Base-by-base conservation (phyloP, 2,888 invertebrate genomes). In the Tupiocoris notatus region DNA sequence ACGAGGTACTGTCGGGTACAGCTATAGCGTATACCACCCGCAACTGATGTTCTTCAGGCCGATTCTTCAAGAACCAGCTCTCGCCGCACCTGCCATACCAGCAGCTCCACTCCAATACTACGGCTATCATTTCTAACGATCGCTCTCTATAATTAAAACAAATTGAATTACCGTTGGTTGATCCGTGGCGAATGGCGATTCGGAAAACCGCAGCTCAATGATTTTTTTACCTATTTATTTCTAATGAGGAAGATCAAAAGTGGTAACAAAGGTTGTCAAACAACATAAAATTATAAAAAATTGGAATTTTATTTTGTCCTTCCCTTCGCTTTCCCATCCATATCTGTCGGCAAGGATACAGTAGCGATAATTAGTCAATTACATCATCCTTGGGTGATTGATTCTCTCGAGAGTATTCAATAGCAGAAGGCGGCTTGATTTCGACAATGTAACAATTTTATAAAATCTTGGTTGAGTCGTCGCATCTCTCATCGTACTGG, bases 11-110 rank as follows among this genome's bases (percentile, higher is more conserved):
- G 68, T 67, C n/a, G 77, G 75, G 1, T 75, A 77, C 68, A 58
- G 68, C 61, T 78, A 78, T 77, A 77, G 70, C 75, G 73, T 77
- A n/a, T 54, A 73, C 75, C 78, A 78, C n/a, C 75, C 77, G 7
- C 75, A 78, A 39, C n/a, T 71, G 17, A n/a, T 59, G 9, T 3
- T 39, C 39, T 39, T 39, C 39, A 39, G 39, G 39, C 39, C 39
- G 12, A 39, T 39, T 39, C 39, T 39, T 39, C 39, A 39, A 3
- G 39, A 39, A 3, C 12, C 39, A 12, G 3, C 39, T 39, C 39
- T 39, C 3, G 3, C 39, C 6, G 3, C 39, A 39, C 3, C 39
- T 7, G 39, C 39, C 3, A 12, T 39, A 12, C 39, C 39, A 39
- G 39, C 12, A 39, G 6, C 3, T 7, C 39, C 39, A 3, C 39